Evolutionary conservation across 2,888 invertebrate species (phyloP), one percentile per base, ranked within the genome.

Genomic region (Eremobia ochroleuca): DNA sequence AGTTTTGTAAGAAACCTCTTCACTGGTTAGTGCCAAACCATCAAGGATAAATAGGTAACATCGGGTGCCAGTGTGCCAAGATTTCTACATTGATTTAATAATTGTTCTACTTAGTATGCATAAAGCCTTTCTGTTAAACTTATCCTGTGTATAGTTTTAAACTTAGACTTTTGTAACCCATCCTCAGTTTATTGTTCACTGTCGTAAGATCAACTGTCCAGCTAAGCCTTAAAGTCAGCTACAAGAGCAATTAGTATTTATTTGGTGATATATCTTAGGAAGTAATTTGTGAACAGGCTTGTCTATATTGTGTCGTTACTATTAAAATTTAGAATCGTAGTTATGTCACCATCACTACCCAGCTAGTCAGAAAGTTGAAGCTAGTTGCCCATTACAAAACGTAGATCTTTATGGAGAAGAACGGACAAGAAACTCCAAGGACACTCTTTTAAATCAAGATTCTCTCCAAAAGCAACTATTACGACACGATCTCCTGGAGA

Each of bases 51-150:
- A 85, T 76, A 70, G 83, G n/a, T 83, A 78, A 55, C 68, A 72
- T 85, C 58, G 25, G 68, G 21, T 59, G 46, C 62, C 64, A 65
- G 64, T 59, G 72, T 86, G 86, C 83, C 83, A 84, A 84, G 83
- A 79, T 84, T 84, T 83, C 86, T 25, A 85, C 86, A 83, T 73
- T 82, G 74, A 72, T 62, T 86, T 85, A 78, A 74, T 85, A 82
- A 85, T 83, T 68, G 31, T 21, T n/a, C 49, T n/a, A 70, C 72
- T 77, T 72, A 66, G 67, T 72, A 76, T 79, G 70, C 62, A 79
- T 58, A 58, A 43, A 69, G 70, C 25, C 21, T 77, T 62, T 68
- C 55, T n/a, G 82, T 65, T 43, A 62, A 76, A 65, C 18, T 49
- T 43, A 58, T 28, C 31, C 58, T 69, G n/a, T 40, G 8, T 46